Percentiles rank a stretch among this genome's conserved stretches.
phyloP scores from a whole-genome alignment of 2,888 invertebrate species.

The Rhorus exstirpatorius region DNA sequence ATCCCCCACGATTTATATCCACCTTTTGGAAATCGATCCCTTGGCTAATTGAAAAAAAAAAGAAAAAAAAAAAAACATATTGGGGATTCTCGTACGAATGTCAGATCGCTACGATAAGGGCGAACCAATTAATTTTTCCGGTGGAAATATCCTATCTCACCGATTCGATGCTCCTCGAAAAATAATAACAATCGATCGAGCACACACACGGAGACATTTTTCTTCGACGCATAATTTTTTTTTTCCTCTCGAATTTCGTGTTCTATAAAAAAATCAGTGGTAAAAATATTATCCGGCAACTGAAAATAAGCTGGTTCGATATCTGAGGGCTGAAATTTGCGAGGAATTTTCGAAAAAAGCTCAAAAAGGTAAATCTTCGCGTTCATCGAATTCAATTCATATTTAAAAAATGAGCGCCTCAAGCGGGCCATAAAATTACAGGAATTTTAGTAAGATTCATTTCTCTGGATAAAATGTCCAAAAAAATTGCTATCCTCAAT shows the following conservation, averaged over 20 bases:
- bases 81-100: constrained; percentile 3
- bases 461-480: neutral
- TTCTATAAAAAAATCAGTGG: no score
- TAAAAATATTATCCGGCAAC: no score
- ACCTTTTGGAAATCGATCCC: constrained; percentile 34
- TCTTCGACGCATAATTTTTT: neutral
- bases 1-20: neutral
- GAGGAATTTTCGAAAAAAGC: neutral
- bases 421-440: neutral
- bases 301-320: no score
- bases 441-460: neutral
- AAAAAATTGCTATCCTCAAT: neutral
- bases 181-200: neutral
- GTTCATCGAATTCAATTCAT: no score
- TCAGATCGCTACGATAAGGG: constrained; percentile 35
- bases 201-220: neutral
- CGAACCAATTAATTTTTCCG: constrained; percentile 55
- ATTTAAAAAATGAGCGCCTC: neutral
- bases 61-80: constrained; percentile 28
- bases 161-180: neutral
- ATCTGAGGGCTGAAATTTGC: neutral
- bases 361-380: no score
- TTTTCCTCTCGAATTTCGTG: no score
- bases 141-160: neutral
- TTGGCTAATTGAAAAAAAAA: constrained; percentile 37